Evolutionary conservation across 2,113 vertebrate species (phyloP).

Genomic region (Bubo scandiacus): DNA sequence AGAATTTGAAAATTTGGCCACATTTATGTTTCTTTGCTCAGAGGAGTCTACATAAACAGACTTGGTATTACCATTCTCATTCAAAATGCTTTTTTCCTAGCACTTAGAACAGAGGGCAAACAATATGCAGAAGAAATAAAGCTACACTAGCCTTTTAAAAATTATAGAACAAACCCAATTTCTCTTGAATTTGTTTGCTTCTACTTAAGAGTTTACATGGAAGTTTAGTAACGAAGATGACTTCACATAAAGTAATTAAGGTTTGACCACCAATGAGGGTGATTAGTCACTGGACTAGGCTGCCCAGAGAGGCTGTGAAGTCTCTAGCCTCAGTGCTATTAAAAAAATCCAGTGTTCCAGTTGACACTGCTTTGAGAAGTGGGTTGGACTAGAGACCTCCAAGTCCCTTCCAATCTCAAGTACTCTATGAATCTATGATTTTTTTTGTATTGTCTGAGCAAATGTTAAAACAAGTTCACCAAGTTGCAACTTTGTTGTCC

Average conservation of each 20-base stretch:
- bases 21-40: not conserved
- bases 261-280: not conserved
- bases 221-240: not conserved
- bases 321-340: not conserved
- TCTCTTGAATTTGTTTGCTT: not conserved
- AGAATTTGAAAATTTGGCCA: not conserved
- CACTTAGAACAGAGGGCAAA: not conserved
- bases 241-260: not conserved
- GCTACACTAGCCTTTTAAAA: not conserved
- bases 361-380: not conserved
- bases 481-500: not conserved
- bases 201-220: not conserved
- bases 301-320: not conserved
- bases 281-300: not conserved
- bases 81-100: not conserved
- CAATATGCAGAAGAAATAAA: not conserved
- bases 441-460: not conserved
- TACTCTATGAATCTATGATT: not conserved
- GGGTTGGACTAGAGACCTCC: not conserved
- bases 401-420: not conserved
- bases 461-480: not conserved
- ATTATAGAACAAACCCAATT: not conserved
- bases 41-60: not conserved
- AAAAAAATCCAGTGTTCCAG: not conserved
- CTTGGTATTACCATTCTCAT: not conserved